Conservation (phyloP, 2,888 invertebrate genomes). For the Dynastes hyllus region DNA sequence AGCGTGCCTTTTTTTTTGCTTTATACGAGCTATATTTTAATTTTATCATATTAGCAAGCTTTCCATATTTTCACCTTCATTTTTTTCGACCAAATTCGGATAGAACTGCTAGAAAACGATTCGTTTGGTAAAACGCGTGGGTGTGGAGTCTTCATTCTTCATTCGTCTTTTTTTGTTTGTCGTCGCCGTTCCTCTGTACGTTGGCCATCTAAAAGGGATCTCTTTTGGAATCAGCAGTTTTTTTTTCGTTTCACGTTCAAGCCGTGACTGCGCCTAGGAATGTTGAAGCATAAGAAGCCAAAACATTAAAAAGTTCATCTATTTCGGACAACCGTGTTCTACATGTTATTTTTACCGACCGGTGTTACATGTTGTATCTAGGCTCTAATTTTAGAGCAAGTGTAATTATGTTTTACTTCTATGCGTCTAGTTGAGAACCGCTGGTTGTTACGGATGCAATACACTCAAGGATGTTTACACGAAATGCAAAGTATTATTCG, state of each 20-base stretch:
- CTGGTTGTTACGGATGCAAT: neutral
- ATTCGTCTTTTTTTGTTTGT: neutral
- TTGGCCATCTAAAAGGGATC: neutral
- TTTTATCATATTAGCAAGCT: neutral
- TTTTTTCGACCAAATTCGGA: neutral
- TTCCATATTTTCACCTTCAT: too few relatives aligned
- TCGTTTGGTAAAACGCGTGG: neutral
- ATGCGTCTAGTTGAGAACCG: neutral
- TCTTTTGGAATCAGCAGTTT: neutral
- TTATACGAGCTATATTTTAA: neutral
- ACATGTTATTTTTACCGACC: constrained; percentile 50
- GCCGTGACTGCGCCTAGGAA: constrained; percentile 12
- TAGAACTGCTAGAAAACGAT: neutral
- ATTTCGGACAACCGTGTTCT: constrained; percentile 47
- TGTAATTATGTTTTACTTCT: constrained; percentile 16
- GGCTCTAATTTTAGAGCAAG: constrained; percentile 13
- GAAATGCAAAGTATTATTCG: neutral
- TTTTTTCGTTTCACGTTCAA: neutral
- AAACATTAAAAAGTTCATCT: constrained; percentile 49
- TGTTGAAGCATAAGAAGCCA: constrained; percentile 28
- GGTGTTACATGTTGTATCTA: constrained; percentile 37
- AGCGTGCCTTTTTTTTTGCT: neutral
- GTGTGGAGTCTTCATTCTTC: neutral
- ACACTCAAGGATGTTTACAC: neutral
- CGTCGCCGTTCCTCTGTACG: neutral